Base-by-base conservation (phyloP, 2,797 vertebrate genomes). In the Eutrigla gurnardus region DNA sequence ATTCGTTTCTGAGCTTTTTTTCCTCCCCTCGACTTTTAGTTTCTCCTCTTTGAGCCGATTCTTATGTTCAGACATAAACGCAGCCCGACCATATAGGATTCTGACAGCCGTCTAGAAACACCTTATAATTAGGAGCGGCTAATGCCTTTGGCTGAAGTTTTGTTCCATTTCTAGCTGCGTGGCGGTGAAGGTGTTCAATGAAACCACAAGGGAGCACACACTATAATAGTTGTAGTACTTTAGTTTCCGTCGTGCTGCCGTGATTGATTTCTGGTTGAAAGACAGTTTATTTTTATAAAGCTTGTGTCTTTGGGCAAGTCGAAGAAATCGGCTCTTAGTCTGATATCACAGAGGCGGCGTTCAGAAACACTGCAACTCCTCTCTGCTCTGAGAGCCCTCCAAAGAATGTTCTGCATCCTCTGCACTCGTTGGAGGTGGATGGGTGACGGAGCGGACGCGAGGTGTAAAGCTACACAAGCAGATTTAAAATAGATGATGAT, bases 221-320 rank as follows among this genome's bases (percentile, higher is more conserved):
- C 70, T 74, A 75, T 66, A 86, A 71, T 63, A 75, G 78, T 13
- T 25, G 1, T 25, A 25, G 25, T 25, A 25, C 25, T 25, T 25
- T 25, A 25, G 25, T 25, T 25, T 25, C 25, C 25, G 25, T 25
- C 25, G 52, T 72, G 80, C 66, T 65, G 77, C 71, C 5, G 3
- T 42, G 67, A 77, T 61, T 76, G 69, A 78, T 59, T 79, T 25
- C 46, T 12, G 72, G 14, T 80, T 86, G 70, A 80, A 86, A 83
- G 85, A 81, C 75, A 49, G 36, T 80, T 89, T 78, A 81, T 89
- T 85, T 74, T 76, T 78, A 83, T 70, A 76, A 80, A 67, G 82
- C 76, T 45, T 25, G 9, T 82, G 75, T 90, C 88, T 91, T 82
- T 65, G 61, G 90, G 82, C 84, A 43, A 89, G 81, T 82, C 32